A percentile compares a stretch with the other conserved stretches of the same genome.
phyloP scores from a whole-genome alignment of 2,797 vertebrate species.

The Numenius phaeopus region DNA sequence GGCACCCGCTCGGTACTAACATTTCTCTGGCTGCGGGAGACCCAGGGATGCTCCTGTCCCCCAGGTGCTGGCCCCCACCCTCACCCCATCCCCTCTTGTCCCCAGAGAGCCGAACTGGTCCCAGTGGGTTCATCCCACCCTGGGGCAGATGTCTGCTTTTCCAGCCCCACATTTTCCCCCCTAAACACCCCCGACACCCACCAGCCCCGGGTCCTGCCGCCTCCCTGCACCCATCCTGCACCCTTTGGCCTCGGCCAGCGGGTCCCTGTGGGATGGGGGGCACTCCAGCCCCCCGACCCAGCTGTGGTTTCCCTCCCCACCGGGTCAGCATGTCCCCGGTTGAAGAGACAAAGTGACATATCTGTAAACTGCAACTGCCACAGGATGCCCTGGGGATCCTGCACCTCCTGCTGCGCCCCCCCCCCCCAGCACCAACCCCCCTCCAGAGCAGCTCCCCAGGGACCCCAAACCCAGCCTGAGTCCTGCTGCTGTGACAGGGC shows the following conservation, averaged over 20 bases:
- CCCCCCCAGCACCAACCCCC: not conserved
- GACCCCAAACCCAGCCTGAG: not conserved
- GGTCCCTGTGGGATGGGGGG: too few species aligned
- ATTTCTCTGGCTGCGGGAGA: not conserved
- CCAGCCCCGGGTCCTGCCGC: not conserved
- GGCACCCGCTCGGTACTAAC: not conserved
- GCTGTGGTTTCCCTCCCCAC: not conserved
- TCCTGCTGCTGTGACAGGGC: not conserved
- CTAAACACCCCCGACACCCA: not conserved
- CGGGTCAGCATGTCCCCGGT: rapidly evolving
- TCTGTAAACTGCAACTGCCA: not conserved
- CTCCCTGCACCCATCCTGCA: not conserved
- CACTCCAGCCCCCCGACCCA: rapidly evolving
- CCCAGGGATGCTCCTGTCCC: too few species aligned
- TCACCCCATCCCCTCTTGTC: not conserved
- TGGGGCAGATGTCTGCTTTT: not conserved
- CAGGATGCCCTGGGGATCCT: not conserved
- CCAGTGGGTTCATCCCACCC: not conserved
- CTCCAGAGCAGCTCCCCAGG: not conserved
- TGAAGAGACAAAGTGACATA: not conserved
- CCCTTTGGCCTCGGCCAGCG: not conserved
- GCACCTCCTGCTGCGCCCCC: too few species aligned
- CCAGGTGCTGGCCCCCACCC: not conserved
- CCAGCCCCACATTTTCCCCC: not conserved
- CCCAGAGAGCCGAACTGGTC: not conserved